Evolutionary conservation across 2,797 vertebrate species (phyloP).

Genomic region (Sternarchorhynchus goeldii): DNA sequence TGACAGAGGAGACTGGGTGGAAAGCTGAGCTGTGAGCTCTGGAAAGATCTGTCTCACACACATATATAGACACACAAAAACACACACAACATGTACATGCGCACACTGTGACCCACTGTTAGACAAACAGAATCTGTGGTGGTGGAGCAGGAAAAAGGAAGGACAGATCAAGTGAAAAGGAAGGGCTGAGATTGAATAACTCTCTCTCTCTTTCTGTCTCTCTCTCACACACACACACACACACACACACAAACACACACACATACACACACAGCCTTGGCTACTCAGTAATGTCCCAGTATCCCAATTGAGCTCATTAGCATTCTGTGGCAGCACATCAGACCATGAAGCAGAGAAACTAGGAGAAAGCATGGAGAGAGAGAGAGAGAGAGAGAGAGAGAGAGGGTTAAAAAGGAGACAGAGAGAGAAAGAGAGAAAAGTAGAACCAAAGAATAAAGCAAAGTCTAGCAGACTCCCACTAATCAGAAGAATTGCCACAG

Average conservation of each 20-base stretch:
- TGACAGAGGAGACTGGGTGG: too few relatives aligned
- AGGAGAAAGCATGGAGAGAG: neutral
- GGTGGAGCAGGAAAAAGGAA: too few relatives aligned
- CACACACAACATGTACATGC: too few relatives aligned
- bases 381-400: neutral
- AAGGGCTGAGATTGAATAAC: slow-evolving; percentile 1
- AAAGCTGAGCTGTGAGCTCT: too few relatives aligned
- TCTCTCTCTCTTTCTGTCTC: neutral
- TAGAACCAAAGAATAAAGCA: too few relatives aligned
- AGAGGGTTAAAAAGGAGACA: slow-evolving; percentile 10
- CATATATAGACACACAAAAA: too few relatives aligned
- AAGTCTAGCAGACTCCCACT: slow-evolving; percentile 10
- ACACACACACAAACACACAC: slow-evolving; percentile 14
- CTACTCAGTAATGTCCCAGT: slow-evolving; percentile 25
- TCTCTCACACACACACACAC: slow-evolving; percentile 22
- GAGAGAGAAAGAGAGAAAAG: slow-evolving; percentile 18
- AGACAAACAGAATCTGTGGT: neutral
- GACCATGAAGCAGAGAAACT: slow-evolving; percentile 27
- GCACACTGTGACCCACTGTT: too few relatives aligned
- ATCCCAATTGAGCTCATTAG: slow-evolving; percentile 58
- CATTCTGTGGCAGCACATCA: slow-evolving; percentile 56
- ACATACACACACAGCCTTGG: neutral
- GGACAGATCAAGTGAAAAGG: neutral
- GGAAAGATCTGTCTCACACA: neutral
- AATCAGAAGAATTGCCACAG: slow-evolving; percentile 23